Conservation (phyloP, 2,888 invertebrate genomes). For the Epicampocera succincta region DNA sequence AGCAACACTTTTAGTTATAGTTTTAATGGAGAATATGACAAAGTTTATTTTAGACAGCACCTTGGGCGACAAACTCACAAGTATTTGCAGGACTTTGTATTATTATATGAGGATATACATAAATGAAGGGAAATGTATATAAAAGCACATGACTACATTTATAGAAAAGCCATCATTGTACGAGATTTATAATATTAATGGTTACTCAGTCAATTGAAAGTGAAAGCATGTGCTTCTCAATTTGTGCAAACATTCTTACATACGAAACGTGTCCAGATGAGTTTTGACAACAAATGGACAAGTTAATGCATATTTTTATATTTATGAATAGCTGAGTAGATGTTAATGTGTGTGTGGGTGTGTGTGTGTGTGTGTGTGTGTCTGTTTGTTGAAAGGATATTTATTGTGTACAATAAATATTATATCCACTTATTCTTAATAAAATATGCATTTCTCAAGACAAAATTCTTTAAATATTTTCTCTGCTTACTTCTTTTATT, state of each 20-base stretch:
- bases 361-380: neutral
- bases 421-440: too few species aligned
- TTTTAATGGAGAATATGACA: neutral
- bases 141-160: neutral
- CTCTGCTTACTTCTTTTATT: too few species aligned
- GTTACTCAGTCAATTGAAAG: constrained; percentile 65
- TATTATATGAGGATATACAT: too few species aligned
- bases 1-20: constrained; percentile 12
- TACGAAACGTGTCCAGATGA: constrained; percentile 49
- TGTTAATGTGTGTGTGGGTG: neutral
- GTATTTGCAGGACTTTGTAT: neutral
- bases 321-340: constrained; percentile 26
- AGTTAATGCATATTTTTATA: constrained; percentile 51
- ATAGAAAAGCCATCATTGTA: constrained; percentile 49
- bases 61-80: neutral
- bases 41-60: neutral
- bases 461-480: too few species aligned
- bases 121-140: constrained; percentile 4
- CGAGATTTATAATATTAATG: constrained; percentile 65
- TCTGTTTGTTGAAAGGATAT: neutral
- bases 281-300: constrained; percentile 64
- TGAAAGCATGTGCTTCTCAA: constrained; percentile 33
- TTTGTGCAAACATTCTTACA: too few species aligned
- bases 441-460: too few species aligned
- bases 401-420: too few species aligned